These are phyloP conservation scores for Leptogaster cylindrica DNA, from an alignment of 2,888 invertebrate genomes.

Conservation along the genomic window DNA sequence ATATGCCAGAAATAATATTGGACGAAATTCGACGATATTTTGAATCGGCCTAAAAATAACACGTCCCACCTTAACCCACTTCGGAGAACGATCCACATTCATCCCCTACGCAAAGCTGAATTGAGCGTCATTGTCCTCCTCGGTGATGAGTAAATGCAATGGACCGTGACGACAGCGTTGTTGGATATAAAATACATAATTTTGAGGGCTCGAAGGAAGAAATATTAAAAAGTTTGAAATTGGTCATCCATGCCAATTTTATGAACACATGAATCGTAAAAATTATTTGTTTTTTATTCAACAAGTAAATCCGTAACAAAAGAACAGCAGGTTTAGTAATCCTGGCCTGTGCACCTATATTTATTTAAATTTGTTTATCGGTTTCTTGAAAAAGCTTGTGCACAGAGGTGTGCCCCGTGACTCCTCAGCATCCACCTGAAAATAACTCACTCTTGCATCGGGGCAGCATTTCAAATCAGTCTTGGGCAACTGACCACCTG, in stretches of 20 bases:
- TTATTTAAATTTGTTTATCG: too few relatives aligned
- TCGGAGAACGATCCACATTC: background rate
- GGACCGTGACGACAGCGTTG: background rate
- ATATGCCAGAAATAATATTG: too few relatives aligned
- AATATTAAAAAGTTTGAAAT: too few relatives aligned
- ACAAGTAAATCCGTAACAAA: too few relatives aligned
- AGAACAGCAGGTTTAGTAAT: too few relatives aligned
- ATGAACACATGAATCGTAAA: too few relatives aligned
- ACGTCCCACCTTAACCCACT: slow-evolving; percentile 20
- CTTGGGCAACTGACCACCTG: slow-evolving; percentile 41
- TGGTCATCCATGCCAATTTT: too few relatives aligned
- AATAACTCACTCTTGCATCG: slow-evolving; percentile 29
- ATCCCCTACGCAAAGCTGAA: background rate
- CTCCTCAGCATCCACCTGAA: slow-evolving; percentile 41
- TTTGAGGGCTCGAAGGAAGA: too few relatives aligned
- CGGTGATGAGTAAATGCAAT: background rate
- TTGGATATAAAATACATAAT: too few relatives aligned
- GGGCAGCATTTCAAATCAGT: slow-evolving; percentile 42
- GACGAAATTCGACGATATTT: background rate
- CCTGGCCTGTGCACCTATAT: too few relatives aligned
- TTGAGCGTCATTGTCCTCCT: background rate
- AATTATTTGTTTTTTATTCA: too few relatives aligned
- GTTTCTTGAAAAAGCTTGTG: slow-evolving; percentile 19
- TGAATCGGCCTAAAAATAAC: slow-evolving; percentile 8
- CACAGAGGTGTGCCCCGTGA: background rate